Base-by-base conservation (phyloP, 1,140 invertebrate genomes). In the Tetranychus cinnabarinus region DNA sequence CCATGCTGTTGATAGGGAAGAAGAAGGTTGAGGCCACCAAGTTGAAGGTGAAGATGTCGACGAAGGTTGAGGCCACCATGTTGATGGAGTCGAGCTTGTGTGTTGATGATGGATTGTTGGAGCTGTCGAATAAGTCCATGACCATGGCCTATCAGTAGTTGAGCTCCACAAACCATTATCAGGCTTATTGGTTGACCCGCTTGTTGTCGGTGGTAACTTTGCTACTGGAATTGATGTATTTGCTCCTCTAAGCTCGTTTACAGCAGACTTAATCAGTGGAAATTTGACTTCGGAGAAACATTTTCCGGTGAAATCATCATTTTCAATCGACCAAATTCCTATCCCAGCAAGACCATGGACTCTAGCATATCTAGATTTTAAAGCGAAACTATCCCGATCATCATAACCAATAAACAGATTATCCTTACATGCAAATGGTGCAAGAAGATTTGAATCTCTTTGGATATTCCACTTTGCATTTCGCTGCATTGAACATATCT, bases 251-350 rank as follows among this genome's bases (percentile, higher is more conserved):
- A 36, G 36, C 35, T 56, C 68, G 33, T 64, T 60, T 15, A 66
- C 68, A 39, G 69, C 68, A 8, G 67, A 61, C n/a, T 64, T 65
- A 39, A 68, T 23, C 2, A 69, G 46, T 5, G 68, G 66, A 58
- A 68, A 69, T 46, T 65, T 65, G 12, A 42, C 54, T 12, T 56
- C 56, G 7, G 61, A 62, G 10, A 42, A 42, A 56, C 69, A 70
- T 48, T 59, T 62, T 13, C 68, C 72, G 13, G 61, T 67, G 58
- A 78, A 78, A 64, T 80, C 79, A 64, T 80, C 79, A 8, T 77
- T 78, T 64, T 81, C 80, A 0, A 81, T 67, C 2, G 76, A 77
- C 79, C 79, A 81, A 10, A 80, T 69, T 78, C 81, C 80, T 0
- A 73, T 72, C 35, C 79, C 80, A 4, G 71, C 79, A 60, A 77